Base-by-base conservation (phyloP, 2,797 vertebrate species). In the Distichodus sexfasciatus region DNA sequence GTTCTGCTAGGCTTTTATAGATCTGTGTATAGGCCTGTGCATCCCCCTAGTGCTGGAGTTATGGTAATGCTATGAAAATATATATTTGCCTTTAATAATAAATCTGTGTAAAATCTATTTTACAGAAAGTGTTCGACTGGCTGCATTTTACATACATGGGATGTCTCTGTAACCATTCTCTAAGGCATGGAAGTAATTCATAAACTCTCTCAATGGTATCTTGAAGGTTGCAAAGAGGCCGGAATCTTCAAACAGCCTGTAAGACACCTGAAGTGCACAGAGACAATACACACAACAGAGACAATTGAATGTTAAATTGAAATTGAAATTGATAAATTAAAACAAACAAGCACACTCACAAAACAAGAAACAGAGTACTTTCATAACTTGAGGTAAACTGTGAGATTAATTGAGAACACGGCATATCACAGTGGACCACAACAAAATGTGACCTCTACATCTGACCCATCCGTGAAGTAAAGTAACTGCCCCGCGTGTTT, bases 151-250 rank as follows among this genome's bases (percentile, higher is more conserved):
- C 96, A 97, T 87, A 99, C 97, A 99, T 83, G 97, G 97, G 84
- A 99, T 99, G 80, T 98, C 94, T 87, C 96, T 90, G 88, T 99
- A 99, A 68, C 97, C 97, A 59, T 93, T 95, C 88, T 99, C 97
- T 83, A 99, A 90, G 69, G 96, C 95, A 58, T 98, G 95, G 83
- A 99, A 99, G 83, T 98, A 99, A 88, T 99, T 99, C 96, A 99
- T 97, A 85, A 99, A 99, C 85, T 98, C 96, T 77, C 88, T 92
- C 64, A 95, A 82, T 0, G 97, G 97, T 79, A 99, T 99, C 90
- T 96, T 97, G 87, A 99, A 99, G 11, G 93, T 96, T 85, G 94
- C 91, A 82, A 99, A 98, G 41, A 99, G 89, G 9, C 96, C 94
- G 78, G 95, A 97, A 82, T 99, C 97, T 84, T 95, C 95, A 91